Evolutionary conservation across 2,888 invertebrate genomes (phyloP).

Genomic region (Unio delphinus): DNA sequence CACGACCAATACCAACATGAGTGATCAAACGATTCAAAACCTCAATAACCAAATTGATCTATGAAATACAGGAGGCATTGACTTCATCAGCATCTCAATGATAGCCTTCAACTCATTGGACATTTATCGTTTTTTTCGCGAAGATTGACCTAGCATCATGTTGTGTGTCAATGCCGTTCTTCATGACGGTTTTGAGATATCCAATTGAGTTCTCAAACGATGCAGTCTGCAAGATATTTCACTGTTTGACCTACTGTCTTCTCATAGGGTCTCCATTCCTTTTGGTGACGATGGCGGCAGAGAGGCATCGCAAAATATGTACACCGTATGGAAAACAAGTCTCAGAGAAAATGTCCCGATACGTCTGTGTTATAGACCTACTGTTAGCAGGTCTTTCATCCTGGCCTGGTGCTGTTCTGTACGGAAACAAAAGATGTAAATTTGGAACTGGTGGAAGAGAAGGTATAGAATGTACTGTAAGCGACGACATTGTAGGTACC

Average conservation of each 20-base stretch:
- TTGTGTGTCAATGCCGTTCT: slow-evolving; percentile 34
- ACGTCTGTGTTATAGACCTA: slow-evolving; percentile 13
- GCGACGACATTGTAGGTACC: slow-evolving; percentile 31
- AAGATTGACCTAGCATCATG: slow-evolving; percentile 36
- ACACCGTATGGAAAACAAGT: slow-evolving; percentile 45
- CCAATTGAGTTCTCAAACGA: slow-evolving; percentile 24
- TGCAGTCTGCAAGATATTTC: slow-evolving; percentile 26
- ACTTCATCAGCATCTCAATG: slow-evolving; percentile 29
- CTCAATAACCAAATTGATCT: no score
- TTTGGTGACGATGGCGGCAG: slow-evolving; percentile 37
- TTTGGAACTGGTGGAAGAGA: slow-evolving; percentile 26
- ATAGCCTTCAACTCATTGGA: slow-evolving; percentile 31
- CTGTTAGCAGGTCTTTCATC: slow-evolving; percentile 25
- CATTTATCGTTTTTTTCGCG: slow-evolving; percentile 35
- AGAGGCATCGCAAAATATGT: slow-evolving; percentile 52
- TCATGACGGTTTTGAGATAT: slow-evolving; percentile 32
- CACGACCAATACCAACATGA: no score
- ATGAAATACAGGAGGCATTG: slow-evolving; percentile 1
- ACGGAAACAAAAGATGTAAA: slow-evolving; percentile 38
- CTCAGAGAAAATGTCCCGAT: slow-evolving; percentile 25
- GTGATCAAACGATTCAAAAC: no score
- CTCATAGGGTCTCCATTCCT: slow-evolving; percentile 28
- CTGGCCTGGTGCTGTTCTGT: slow-evolving; percentile 47
- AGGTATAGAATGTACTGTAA: slow-evolving; percentile 45
- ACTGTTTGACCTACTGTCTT: slow-evolving; percentile 22